Percentiles rank a stretch among this genome's conserved stretches.
Conservation (phyloP, 2,888 invertebrate species). For the Pseudococcus jackbeardsleyi region DNA sequence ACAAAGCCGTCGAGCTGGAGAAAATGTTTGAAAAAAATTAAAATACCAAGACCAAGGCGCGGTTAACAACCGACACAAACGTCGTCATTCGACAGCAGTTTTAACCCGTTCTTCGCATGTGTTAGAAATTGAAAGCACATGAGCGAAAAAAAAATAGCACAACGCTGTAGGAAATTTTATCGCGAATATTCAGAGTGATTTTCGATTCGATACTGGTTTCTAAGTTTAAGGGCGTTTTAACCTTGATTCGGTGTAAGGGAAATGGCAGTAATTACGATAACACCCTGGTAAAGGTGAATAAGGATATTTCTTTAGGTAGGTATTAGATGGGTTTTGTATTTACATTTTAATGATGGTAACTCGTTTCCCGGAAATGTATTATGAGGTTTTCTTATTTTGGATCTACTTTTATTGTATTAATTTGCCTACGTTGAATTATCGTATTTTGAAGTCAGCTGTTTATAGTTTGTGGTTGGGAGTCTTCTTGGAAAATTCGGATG, state of each 20-base stretch:
- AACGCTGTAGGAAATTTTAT: neutral
- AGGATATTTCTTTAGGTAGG: too few relatives aligned
- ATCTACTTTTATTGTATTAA: neutral
- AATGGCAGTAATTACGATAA: neutral
- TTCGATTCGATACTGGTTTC: too few relatives aligned
- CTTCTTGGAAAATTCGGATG: neutral
- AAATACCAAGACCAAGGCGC: conserved; percentile 33
- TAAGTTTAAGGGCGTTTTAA: neutral
- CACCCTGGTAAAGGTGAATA: conserved; percentile 7
- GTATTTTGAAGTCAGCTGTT: neutral
- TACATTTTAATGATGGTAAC: neutral
- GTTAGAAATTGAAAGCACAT: conserved; percentile 12
- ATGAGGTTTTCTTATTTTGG: conserved; percentile 16
- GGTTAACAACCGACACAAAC: conserved; percentile 29
- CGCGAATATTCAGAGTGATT: neutral
- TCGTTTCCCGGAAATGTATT: conserved; percentile 31
- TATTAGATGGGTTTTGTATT: conserved; percentile 13
- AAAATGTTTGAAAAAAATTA: conserved; percentile 7
- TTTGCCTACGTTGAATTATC: neutral
- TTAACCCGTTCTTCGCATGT: conserved; percentile 6
- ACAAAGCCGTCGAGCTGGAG: conserved; percentile 38
- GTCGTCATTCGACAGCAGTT: neutral
- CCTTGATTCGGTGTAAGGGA: neutral
- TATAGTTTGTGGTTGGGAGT: neutral
- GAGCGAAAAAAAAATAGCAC: neutral